Evolutionary conservation across 2,797 vertebrate species (phyloP).

Genomic region (Chromobotia macracanthus): DNA sequence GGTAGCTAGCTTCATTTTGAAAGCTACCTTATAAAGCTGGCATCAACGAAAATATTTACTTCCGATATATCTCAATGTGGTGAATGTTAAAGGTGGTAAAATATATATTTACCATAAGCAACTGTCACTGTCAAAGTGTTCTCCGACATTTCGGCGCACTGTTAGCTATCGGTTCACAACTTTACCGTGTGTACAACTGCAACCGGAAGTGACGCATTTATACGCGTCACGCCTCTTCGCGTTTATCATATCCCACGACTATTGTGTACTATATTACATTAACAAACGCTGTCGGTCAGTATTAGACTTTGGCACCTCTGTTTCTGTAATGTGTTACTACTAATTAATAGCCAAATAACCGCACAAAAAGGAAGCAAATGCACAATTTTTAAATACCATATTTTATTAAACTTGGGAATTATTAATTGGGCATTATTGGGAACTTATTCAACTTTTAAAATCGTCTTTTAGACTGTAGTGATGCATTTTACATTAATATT

Average conservation of each 20-base stretch:
- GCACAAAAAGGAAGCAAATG: neutral
- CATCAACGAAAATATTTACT: neutral
- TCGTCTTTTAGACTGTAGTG: neutral
- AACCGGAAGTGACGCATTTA: conserved; percentile 21
- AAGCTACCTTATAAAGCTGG: neutral
- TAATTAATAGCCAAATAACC: too few species aligned
- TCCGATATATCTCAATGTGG: neutral
- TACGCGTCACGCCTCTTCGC: neutral
- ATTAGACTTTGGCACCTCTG: too few species aligned
- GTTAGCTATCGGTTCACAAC: conserved; percentile 37
- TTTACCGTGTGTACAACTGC: conserved; percentile 27
- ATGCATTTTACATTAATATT: conserved; percentile 10
- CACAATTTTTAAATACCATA: neutral
- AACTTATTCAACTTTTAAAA: too few species aligned
- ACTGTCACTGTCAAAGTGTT: conserved; percentile 77
- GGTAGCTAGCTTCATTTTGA: conserved; percentile 12
- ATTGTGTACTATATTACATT: too few species aligned
- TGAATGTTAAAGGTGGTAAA: neutral
- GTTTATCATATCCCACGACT: neutral
- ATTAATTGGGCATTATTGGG: too few species aligned
- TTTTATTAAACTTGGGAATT: conserved; percentile 21
- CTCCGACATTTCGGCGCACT: conserved; percentile 70
- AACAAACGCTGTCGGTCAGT: too few species aligned
- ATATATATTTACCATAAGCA: conserved; percentile 74
- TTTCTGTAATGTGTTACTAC: too few species aligned